Conservation (phyloP, 2,797 vertebrate species). For the Toxotes lorentzi region DNA sequence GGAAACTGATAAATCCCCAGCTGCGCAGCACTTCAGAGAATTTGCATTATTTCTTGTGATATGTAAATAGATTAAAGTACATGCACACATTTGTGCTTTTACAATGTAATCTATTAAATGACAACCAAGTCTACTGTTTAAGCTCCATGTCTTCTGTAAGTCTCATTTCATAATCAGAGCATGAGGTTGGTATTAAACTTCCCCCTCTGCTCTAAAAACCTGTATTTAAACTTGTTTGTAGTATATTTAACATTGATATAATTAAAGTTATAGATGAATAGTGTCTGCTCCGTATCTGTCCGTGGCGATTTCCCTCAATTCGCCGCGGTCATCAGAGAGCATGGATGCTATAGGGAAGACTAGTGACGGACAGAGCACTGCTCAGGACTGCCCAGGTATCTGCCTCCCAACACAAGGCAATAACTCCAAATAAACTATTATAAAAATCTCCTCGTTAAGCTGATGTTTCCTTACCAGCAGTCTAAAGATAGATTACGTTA, state of each 20-base stretch:
- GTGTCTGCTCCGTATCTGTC: constrained; percentile 99
- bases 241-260: not conserved
- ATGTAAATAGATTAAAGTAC: not conserved
- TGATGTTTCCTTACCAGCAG: not conserved
- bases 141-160: not conserved
- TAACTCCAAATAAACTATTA: not conserved
- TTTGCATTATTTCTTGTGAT: not conserved
- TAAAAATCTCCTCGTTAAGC: not conserved
- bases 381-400: constrained; percentile 91
- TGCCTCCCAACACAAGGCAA: constrained; percentile 84
- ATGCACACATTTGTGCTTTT: not conserved
- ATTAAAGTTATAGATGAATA: not conserved
- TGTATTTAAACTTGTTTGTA: not conserved
- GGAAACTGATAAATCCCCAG: not conserved
- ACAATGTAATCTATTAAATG: not conserved
- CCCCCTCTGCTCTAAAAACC: not conserved
- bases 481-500: constrained; percentile 36
- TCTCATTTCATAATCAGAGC: not conserved
- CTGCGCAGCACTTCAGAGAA: not conserved
- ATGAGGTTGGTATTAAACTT: not conserved
- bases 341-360: constrained; percentile 91
- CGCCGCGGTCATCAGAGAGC: constrained; percentile 98
- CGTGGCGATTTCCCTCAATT: constrained; percentile 97
- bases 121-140: not conserved
- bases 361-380: constrained; percentile 88